Evolutionary conservation across 2,888 invertebrate species (phyloP), one percentile per base, ranked within the genome.

Genomic region (Mechanitis mazaeus): DNA sequence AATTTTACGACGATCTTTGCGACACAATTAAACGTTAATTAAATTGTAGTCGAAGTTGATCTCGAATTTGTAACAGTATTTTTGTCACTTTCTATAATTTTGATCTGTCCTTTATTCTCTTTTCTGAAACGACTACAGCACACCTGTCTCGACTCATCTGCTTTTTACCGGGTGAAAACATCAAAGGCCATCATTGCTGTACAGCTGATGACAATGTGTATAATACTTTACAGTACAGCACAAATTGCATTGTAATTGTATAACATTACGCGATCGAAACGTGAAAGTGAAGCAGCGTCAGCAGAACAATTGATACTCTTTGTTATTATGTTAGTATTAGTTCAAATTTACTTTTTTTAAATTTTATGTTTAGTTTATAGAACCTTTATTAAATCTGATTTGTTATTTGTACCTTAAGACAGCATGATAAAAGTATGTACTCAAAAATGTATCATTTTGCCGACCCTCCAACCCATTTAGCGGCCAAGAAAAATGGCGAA

Each of bases 251-350:
- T 63, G 71, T 75, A 72, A 81, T 83, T 82, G 79, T 78, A 78
- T 77, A 78, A 78, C 67, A 75, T 83, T 81, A 78, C 74, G 73
- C 69, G 69, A 64, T 61, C 61, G 68, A 58, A 58, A 68, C 75
- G 84, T 79, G 85, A 85, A 85, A 85, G 85, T 76, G 71, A 74
- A 68, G 75, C 71, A 81, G 64, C 61, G 80, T 72, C 60, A 46
- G 74, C 79, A 82, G 46, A 76, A 69, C 55, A 63, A 5, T 42
- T 42, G 9, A 42, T 42, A 42, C 42, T 9, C 7, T 6, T 42
- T 42, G 9, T 42, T 42, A 42, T 42, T 42, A 42, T 42, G 6
- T 42, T 9, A 9, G 6, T 6, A 9, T 42, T 42, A 42, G 9
- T 11, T 11, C 42, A 9, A 3, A 42, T 42, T 42, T 11, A 3